Evolutionary conservation across 2,888 invertebrate genomes (phyloP), one percentile per base, ranked within the genome.

Genomic region (Papilio protenor): DNA sequence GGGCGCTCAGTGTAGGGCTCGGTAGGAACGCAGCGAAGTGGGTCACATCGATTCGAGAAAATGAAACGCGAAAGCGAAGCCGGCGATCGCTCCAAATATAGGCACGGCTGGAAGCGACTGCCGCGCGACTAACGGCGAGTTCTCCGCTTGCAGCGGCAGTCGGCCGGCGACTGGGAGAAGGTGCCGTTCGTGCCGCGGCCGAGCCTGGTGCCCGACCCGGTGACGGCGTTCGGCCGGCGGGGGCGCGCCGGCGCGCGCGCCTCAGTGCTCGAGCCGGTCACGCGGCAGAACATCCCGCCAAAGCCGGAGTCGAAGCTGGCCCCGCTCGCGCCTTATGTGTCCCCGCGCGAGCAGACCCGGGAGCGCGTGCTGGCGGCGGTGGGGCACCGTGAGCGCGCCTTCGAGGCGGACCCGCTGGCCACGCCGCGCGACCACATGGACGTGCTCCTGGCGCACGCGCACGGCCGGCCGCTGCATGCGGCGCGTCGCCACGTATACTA

Each of bases 161-260:
- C 95, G 86, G 94, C 95, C 92, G 96, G 97, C 88, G 97, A 98
- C 87, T 98, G 98, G 98, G 97, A 98, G 94, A 97, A 97, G 96
- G 97, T 97, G 92, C 98, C 98, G 87, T 97, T 96, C 94, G 98
- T 98, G 87, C 97, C 98, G 84, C 96, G 98, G 84, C 98, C 98
- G 86, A 97, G 97, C 88, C 96, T 97, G 91, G 96, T 98, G 85
- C 96, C 97, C 83, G 97, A 97, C 89, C 98, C 98, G 82, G 96
- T 97, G 90, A 98, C 98, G 83, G 98, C 97, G 82, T 98, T 96
- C 95, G 98, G 98, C 74, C 96, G 96, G 81, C 96, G 96, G 85
- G 87, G 94, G 83, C 90, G 95, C 82, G 94, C 95, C 83, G 95
- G 95, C 82, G 89, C 90, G 84, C 91, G 93, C 76, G 81, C 83